Evolutionary conservation across 2,888 invertebrate species (phyloP).

Genomic region (Eristalinus sepulchralis): DNA sequence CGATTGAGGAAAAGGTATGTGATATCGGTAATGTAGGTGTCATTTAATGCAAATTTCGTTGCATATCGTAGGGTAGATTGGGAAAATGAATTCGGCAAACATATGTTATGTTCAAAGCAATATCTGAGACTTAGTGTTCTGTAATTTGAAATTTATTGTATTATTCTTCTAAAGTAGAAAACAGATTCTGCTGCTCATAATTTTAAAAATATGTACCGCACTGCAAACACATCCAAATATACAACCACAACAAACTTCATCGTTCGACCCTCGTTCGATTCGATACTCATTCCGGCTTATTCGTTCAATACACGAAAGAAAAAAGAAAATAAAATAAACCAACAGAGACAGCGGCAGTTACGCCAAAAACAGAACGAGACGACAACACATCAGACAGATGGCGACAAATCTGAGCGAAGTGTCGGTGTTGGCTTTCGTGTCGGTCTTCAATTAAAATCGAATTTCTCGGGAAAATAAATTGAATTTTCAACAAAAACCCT

Average conservation of each 20-base stretch:
- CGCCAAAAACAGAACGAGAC: slow-evolving; percentile 60
- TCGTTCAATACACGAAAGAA: slow-evolving; percentile 23
- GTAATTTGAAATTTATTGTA: too few relatives aligned
- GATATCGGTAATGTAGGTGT: neutral
- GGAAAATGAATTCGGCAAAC: neutral
- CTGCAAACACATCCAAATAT: neutral
- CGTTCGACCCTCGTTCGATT: slow-evolving; percentile 54
- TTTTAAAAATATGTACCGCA: too few relatives aligned
- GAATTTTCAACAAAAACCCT: slow-evolving; percentile 29
- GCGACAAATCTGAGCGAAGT: slow-evolving; percentile 64
- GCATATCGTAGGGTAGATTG: neutral
- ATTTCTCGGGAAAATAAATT: slow-evolving; percentile 57
- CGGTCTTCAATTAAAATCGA: slow-evolving; percentile 64
- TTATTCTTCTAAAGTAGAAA: too few relatives aligned
- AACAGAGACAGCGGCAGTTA: slow-evolving; percentile 37
- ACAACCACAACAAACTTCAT: slow-evolving; percentile 33
- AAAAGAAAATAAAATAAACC: neutral
- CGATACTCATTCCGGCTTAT: slow-evolving; percentile 17
- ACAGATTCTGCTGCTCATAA: neutral
- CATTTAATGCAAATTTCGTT: neutral
- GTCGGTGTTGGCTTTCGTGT: slow-evolving; percentile 70
- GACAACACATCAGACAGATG: slow-evolving; percentile 45
- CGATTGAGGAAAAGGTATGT: neutral
- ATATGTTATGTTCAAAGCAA: too few relatives aligned
- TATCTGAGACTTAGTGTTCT: too few relatives aligned